Conservation (phyloP, 1,140 invertebrate genomes). For the Adoxophyes honmai region DNA sequence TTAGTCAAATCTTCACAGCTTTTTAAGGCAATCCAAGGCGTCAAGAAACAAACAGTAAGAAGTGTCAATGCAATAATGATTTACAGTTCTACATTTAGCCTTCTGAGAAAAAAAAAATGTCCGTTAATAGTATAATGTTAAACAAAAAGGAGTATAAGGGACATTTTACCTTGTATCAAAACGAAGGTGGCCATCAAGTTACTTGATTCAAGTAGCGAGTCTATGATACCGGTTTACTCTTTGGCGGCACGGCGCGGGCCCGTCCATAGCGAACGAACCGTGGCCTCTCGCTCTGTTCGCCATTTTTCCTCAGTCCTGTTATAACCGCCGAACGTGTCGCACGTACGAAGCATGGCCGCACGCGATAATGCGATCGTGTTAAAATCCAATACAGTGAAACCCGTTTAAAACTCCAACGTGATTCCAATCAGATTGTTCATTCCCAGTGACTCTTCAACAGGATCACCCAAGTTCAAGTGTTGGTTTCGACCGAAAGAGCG, state of each 20-base stretch:
- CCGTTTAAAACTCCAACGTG: not conserved
- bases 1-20: too few species aligned
- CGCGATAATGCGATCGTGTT: slow-evolving; percentile 5
- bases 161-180: too few species aligned
- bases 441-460: not conserved
- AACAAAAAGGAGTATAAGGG: too few species aligned
- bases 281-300: slow-evolving; percentile 4
- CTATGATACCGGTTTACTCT: not conserved
- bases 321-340: not conserved
- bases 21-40: too few species aligned
- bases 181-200: too few species aligned
- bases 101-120: too few species aligned
- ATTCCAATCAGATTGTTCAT: not conserved
- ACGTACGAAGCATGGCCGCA: not conserved
- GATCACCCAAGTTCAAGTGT: not conserved
- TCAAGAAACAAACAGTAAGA: too few species aligned
- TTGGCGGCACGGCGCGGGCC: not conserved
- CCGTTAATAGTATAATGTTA: too few species aligned
- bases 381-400: not conserved
- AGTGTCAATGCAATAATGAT: too few species aligned
- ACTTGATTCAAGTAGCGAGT: not conserved
- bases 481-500: not conserved
- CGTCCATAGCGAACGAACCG: slow-evolving; percentile 5
- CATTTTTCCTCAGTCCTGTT: slow-evolving; percentile 13
- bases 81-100: too few species aligned